A percentile compares a stretch with the other conserved stretches of the same genome.
Evolutionary conservation across 92 coral and sea anemone genomes (phyloP).

Genomic region (Porites cylindrica): DNA sequence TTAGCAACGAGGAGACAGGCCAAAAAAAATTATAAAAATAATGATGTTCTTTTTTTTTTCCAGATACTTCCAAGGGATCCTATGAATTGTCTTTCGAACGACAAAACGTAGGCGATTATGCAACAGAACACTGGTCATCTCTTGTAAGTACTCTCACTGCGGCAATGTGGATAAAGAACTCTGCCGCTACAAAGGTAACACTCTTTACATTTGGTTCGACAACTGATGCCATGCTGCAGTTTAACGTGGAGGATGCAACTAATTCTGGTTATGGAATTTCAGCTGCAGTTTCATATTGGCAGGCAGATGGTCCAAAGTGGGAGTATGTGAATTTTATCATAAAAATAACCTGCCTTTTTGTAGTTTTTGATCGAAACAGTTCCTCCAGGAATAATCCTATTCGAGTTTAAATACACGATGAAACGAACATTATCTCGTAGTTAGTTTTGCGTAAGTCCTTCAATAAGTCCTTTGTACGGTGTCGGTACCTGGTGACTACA

Average conservation of each 20-base stretch:
- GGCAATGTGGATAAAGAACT: not conserved
- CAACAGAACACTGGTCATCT: not conserved
- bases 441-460: too few species aligned
- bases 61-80: not conserved
- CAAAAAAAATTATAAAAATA: too few species aligned
- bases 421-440: too few species aligned
- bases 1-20: too few species aligned
- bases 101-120: not conserved
- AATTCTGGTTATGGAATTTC: not conserved
- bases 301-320: not conserved
- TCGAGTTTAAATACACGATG: too few species aligned
- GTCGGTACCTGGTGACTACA: too few species aligned
- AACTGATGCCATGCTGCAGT: not conserved
- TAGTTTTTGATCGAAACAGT: not conserved
- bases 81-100: slow-evolving; percentile 21
- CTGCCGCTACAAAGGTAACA: not conserved
- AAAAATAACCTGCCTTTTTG: not conserved
- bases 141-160: not conserved
- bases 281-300: not conserved
- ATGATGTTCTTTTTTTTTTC: too few species aligned
- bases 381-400: not conserved
- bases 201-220: not conserved
- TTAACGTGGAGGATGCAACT: not conserved
- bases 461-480: too few species aligned
- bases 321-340: not conserved